Base-by-base conservation (phyloP, 2,797 vertebrate genomes). In the Rhadinocentrus ornatus region DNA sequence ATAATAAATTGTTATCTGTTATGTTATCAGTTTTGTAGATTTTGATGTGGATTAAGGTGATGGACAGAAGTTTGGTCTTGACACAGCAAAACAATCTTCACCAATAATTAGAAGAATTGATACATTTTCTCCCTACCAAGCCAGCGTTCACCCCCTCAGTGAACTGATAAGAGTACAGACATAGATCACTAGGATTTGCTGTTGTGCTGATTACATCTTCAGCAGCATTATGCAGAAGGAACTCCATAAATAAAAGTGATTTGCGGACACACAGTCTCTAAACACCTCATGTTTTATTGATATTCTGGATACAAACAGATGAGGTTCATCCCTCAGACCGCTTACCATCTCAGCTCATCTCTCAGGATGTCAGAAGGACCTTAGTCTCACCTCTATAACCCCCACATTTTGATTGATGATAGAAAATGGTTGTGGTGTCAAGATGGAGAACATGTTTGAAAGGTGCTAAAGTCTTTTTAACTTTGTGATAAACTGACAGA, bases 201-300 rank as follows among this genome's bases (percentile, higher is more conserved):
- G 77, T 78, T 61, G 34, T 27, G 0, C 83, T 89, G 89, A 91
- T 92, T 86, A 86, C 81, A 90, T 91, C 88, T 87, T 83, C 83
- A 75, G 83, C 77, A 46, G 64, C 66, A 84, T 88, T 83, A 89
- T 90, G 85, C 86, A 82, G 62, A 80, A 72, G 71, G 54, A 79
- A 60, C 72, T 65, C 80, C 78, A 88, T 88, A 88, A 83, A 91
- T 90, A 88, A 89, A 77, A 69, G 62, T 8, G 10, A 79, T 76
- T 61, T 59, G 62, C 3, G 6, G 76, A 88, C 84, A 80, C 48
- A 75, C 57, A 71, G 75, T 82, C 85, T 72, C 69, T 71, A 52
- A 78, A 74, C 72, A 55, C 39, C 82, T 90, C 83, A 86, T 91
- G 90, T 91, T 86, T 90, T 88, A 90, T 90, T 88, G 81, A 90